These are phyloP conservation scores for Channa maculata DNA, from an alignment of 2,113 vertebrate genomes.

Conservation along the genomic window DNA sequence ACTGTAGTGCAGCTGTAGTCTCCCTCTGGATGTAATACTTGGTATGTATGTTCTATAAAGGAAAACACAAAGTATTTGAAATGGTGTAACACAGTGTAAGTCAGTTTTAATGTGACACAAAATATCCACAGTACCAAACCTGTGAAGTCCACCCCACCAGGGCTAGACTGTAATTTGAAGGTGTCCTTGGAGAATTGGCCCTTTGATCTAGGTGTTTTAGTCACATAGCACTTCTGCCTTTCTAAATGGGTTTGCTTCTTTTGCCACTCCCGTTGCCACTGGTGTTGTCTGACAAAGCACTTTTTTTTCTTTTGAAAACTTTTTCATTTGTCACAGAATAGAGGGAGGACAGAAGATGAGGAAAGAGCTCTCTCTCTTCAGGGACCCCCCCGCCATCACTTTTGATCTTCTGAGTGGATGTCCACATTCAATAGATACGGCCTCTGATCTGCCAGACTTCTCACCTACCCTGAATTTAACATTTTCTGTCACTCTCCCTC, in stretches of 20 bases:
- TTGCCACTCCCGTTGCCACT: slow-evolving; percentile 8
- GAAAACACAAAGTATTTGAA: background rate
- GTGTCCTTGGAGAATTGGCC: slow-evolving; percentile 10
- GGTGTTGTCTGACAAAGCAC: slow-evolving; percentile 21
- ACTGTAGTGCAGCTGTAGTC: background rate
- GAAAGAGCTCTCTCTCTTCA: slow-evolving; percentile 17
- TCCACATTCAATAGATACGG: slow-evolving; percentile 41
- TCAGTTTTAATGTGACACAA: slow-evolving; percentile 2
- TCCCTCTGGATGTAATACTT: background rate
- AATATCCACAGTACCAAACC: background rate
- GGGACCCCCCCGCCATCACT: slow-evolving; percentile 20
- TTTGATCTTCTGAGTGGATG: slow-evolving; percentile 54
- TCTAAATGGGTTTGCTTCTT: slow-evolving; percentile 10
- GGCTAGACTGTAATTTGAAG: background rate
- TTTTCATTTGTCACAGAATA: slow-evolving; percentile 47
- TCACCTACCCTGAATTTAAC: slow-evolving; percentile 50
- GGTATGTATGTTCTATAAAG: background rate
- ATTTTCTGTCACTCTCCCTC: slow-evolving; percentile 41
- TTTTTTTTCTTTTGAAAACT: slow-evolving; percentile 36
- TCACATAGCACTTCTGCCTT: slow-evolving; percentile 13
- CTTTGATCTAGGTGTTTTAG: slow-evolving; percentile 48
- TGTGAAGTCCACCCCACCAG: background rate
- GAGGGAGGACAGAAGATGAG: slow-evolving; percentile 32
- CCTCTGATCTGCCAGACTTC: slow-evolving; percentile 55
- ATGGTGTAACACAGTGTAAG: background rate